Percentiles rank a stretch among this genome's conserved stretches.
Conservation (phyloP, 1,140 invertebrate species). For the Globodera ellingtonae region DNA sequence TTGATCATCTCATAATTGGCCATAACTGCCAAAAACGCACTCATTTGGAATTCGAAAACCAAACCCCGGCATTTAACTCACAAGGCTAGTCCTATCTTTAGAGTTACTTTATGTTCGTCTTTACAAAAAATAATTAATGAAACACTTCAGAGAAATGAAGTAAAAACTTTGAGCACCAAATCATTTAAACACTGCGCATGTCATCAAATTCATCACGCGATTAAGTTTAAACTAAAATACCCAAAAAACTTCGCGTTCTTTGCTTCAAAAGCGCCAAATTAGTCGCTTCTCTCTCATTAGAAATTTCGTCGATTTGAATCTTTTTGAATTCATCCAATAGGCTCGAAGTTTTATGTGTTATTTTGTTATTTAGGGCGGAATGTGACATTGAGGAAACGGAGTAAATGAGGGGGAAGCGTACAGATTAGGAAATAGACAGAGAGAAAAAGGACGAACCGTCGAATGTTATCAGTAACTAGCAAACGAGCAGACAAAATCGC, state of each 20-base stretch:
- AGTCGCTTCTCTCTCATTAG: neutral
- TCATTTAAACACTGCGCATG: no score
- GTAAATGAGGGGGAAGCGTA: neutral
- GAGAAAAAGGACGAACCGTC: no score
- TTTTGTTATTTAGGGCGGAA: neutral
- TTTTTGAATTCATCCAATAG: neutral
- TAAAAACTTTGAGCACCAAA: no score
- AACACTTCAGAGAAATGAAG: no score
- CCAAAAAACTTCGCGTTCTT: neutral
- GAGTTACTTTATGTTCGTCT: no score
- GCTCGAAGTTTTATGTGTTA: neutral
- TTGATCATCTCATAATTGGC: slow-evolving; percentile 52
- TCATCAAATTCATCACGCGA: no score
- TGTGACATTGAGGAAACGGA: neutral
- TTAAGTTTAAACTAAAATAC: neutral
- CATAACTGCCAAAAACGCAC: neutral
- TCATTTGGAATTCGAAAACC: neutral
- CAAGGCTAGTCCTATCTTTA: no score
- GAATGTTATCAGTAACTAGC: no score
- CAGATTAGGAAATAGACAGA: neutral
- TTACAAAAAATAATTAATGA: no score
- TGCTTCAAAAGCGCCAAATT: neutral
- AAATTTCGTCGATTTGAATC: neutral
- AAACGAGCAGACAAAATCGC: no score
- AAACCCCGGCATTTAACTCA: no score